Evolutionary conservation across 2,113 vertebrate species (phyloP), one percentile per base, ranked within the genome.

Genomic region (Passer montanus): DNA sequence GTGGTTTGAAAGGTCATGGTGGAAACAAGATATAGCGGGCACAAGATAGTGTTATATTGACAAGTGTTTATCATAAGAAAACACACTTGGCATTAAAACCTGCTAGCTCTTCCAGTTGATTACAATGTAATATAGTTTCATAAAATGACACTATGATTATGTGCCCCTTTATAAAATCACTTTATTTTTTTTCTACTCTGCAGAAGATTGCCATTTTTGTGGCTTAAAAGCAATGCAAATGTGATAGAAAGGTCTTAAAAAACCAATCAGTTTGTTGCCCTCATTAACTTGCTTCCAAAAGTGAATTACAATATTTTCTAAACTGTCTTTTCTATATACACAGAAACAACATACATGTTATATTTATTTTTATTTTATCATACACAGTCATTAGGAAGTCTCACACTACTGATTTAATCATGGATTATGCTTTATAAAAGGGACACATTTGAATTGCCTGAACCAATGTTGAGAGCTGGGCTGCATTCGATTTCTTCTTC

Each of bases 1-100:
- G 86, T 81, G 82, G 94, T 95, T 97, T 95, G 89, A 96, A 97
- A 95, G 93, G 90, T 96, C 95, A 87, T 35, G 76, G 64, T 82
- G 73, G 95, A 97, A 95, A 97, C 78, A 94, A 96, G 92, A 87
- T 92, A 87, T 9, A 79, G 44, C 82, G 87, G 59, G 52, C 87
- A 75, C 17, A 15, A 92, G 81, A 66, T 79, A 82, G 27, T 50
- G 83, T 88, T 89, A 47, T 85, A 91, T 85, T 84, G 93, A 96
- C 87, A 81, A 94, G 89, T 69, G 70, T 93, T 96, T 94, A 87
- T 90, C 89, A 23, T 87, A 89, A 67, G 87, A 94, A 95, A 95
- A 90, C 83, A 83, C 46, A 62, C 37, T 63, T 41, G 26, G 79
- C 1, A 1, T 84, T 95, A 89, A 81, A 96, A 55, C 52, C 83